These are phyloP conservation scores for Odontocerum albicorne DNA, from an alignment of 2,888 invertebrate species.

Conservation along the genomic window DNA sequence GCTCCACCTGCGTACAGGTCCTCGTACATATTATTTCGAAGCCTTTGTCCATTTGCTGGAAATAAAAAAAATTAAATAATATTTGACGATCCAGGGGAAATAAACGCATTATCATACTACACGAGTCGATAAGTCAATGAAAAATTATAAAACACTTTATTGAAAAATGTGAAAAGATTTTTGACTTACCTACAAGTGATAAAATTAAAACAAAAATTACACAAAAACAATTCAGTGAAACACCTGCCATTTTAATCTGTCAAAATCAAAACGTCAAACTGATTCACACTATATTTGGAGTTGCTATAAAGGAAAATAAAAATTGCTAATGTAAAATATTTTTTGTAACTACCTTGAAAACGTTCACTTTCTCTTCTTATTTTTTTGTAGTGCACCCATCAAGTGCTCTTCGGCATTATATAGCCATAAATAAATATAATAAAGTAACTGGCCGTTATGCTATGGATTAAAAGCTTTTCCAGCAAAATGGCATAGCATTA, in stretches of 20 bases:
- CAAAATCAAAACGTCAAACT: constrained; percentile 14
- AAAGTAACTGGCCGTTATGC: too few species aligned
- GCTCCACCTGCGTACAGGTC: constrained; percentile 69
- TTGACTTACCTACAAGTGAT: background rate
- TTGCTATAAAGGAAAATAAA: too few species aligned
- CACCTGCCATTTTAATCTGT: constrained; percentile 13
- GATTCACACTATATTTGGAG: too few species aligned
- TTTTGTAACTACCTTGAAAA: too few species aligned
- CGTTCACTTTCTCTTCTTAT: too few species aligned
- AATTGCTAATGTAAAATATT: too few species aligned
- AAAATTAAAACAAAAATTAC: constrained; percentile 8
- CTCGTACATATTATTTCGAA: constrained; percentile 81
- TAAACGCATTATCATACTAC: background rate
- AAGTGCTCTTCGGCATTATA: too few species aligned
- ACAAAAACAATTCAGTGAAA: constrained; percentile 1
- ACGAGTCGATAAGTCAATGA: background rate
- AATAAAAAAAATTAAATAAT: constrained; percentile 6
- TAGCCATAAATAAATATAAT: too few species aligned
- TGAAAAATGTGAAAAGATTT: background rate
- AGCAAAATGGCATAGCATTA: too few species aligned
- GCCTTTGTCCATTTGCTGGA: constrained; percentile 57
- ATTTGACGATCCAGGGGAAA: background rate
- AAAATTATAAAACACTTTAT: too few species aligned
- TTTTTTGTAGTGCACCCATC: too few species aligned
- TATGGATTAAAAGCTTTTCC: too few species aligned